These are phyloP conservation scores for Drosophila teissieri DNA, from an alignment of 1,140 invertebrate species.

Conservation along the genomic window DNA sequence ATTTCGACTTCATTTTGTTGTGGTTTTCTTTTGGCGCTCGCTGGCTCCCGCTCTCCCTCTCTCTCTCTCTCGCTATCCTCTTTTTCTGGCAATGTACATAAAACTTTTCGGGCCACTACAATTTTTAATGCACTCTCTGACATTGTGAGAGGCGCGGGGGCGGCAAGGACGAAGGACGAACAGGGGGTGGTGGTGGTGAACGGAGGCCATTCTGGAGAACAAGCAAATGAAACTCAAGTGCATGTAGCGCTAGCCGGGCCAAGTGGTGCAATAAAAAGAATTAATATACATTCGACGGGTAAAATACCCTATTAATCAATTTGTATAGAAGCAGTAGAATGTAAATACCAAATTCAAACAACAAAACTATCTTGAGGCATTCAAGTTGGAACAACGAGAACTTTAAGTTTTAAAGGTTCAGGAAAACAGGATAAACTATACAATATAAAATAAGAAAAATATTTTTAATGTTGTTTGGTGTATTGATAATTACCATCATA, in stretches of 20 bases:
- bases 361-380: too few species aligned
- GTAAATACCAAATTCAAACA: too few species aligned
- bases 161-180: background rate
- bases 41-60: slow-evolving; percentile 23
- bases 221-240: slow-evolving; percentile 82
- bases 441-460: too few species aligned
- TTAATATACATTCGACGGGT: slow-evolving; percentile 20
- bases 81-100: slow-evolving; percentile 70
- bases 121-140: slow-evolving; percentile 80
- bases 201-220: slow-evolving; percentile 53
- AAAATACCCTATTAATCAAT: slow-evolving; percentile 5
- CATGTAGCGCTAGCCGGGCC: slow-evolving; percentile 72
- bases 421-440: too few species aligned
- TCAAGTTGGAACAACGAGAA: too few species aligned
- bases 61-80: slow-evolving; percentile 23
- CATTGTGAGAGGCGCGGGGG: slow-evolving; percentile 41
- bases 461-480: too few species aligned
- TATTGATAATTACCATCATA: too few species aligned
- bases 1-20: slow-evolving; percentile 77
- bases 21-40: slow-evolving; percentile 59
- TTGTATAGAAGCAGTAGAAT: background rate
- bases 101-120: slow-evolving; percentile 69
- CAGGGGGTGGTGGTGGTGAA: slow-evolving; percentile 9
- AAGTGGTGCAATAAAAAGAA: slow-evolving; percentile 60
- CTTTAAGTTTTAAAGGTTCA: too few species aligned